Evolutionary conservation across 2,888 invertebrate genomes (phyloP), one percentile per base, ranked within the genome.

Genomic region (Synanthedon tipuliformis): DNA sequence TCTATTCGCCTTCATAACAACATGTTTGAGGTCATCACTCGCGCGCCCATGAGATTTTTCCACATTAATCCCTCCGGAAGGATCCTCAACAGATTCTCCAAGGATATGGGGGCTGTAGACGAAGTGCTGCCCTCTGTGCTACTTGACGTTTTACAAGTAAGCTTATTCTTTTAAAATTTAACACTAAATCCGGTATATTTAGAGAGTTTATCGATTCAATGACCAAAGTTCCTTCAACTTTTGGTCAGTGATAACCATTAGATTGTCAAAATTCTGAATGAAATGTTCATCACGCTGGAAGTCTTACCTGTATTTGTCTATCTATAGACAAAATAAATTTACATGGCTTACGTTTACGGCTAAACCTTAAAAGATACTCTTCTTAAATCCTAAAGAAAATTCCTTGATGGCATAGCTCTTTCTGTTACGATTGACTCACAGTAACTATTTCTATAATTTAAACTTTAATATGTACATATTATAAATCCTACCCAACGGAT

Each of bases 81-180:
- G 50, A 93, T 97, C 62, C 84, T 97, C 50, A 97, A 96, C 80
- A 88, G 97, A 23, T 96, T 97, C 80, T 94, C 96, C 0, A 96
- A 96, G 76, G 97, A 97, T 66, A 93, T 95, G 89, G 95, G 91
- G 0, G 89, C 91, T 0, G 89, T 92, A 0, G 92, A 92, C 62
- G 92, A 92, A 64, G 75, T 91, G 7, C 61, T 92, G 55, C 91
- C 92, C 0, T 78, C 84, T 3, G 90, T 91, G 0, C 63, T 92
- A 53, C 89, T 92, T 50, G 92, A 92, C 73, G 89, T 89, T 0
- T 63, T 89, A 51, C 89, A 90, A 89, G 71, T 89, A 75, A 74
- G 78, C 23, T 4, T 27, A 34, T 34, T 34, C 34, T 8, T 34
- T 34, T 34, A 34, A 34, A 34, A 34, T 34, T 34, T 34, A 34